Evolutionary conservation across 2,888 invertebrate species (phyloP).

Genomic region (Meteorus colon): DNA sequence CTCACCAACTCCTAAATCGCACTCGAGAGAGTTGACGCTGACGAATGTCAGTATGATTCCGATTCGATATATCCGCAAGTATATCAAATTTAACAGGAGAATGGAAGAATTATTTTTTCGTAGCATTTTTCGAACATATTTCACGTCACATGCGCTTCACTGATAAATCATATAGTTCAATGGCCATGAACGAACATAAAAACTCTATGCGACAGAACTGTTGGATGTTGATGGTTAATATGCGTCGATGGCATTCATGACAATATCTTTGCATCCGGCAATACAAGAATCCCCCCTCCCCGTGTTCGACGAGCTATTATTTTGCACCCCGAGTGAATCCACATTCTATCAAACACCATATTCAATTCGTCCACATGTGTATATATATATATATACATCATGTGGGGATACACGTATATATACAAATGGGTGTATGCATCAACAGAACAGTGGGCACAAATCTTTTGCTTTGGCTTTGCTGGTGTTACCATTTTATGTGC

Average conservation of each 20-base stretch:
- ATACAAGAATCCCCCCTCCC: conserved; percentile 68
- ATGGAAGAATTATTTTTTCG: conserved; percentile 52
- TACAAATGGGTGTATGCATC: conserved; percentile 2
- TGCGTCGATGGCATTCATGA: conserved; percentile 26
- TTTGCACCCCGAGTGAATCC: conserved; percentile 49
- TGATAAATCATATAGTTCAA: conserved; percentile 68
- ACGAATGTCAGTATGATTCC: too few relatives aligned
- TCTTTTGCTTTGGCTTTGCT: neutral
- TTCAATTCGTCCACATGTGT: neutral
- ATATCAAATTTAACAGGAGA: neutral
- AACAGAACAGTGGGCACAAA: conserved; percentile 2
- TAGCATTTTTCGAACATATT: conserved; percentile 69
- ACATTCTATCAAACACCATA: conserved; percentile 1
- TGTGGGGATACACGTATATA: neutral
- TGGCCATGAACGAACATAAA: conserved; percentile 55
- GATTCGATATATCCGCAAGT: too few relatives aligned
- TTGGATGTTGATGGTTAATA: conserved; percentile 13
- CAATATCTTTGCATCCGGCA: conserved; percentile 59
- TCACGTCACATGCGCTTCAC: conserved; percentile 64
- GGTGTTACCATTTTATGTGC: neutral
- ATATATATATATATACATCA: neutral
- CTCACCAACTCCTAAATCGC: too few relatives aligned
- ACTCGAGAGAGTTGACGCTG: too few relatives aligned
- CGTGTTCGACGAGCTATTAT: conserved; percentile 60
- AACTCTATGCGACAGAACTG: conserved; percentile 56